A percentile compares a stretch with the other conserved stretches of the same genome.
phyloP scores from a whole-genome alignment of 1,140 invertebrate genomes.

The Trypoxylus dichotomus region DNA sequence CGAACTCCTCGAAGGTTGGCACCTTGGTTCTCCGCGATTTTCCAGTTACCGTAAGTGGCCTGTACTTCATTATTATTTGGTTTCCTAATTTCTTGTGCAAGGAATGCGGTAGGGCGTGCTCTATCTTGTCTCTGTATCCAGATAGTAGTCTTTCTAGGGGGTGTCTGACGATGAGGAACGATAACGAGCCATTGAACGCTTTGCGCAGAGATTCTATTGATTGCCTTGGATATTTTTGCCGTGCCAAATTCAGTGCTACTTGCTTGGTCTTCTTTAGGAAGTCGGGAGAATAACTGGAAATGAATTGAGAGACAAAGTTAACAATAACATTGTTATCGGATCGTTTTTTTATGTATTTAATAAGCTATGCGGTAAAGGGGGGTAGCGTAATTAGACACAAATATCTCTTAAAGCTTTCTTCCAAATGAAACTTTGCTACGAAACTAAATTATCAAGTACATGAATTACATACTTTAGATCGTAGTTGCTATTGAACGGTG shows the following conservation, averaged over 20 bases:
- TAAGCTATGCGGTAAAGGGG: too few relatives aligned
- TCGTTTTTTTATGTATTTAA: neutral
- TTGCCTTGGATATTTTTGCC: constrained; percentile 76
- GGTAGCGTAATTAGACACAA: too few relatives aligned
- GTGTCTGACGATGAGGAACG: constrained; percentile 86
- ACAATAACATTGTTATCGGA: too few relatives aligned
- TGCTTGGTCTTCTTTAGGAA: constrained; percentile 75
- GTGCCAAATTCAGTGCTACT: constrained; percentile 74
- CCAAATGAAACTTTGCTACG: too few relatives aligned
- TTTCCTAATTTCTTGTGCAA: constrained; percentile 78
- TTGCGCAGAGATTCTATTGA: constrained; percentile 65
- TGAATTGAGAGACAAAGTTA: neutral
- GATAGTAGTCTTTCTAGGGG: constrained; percentile 87
- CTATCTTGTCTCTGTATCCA: constrained; percentile 87
- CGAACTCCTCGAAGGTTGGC: constrained; percentile 77
- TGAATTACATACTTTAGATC: too few relatives aligned
- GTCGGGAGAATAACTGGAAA: constrained; percentile 64
- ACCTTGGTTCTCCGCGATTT: constrained; percentile 57
- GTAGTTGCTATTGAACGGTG: too few relatives aligned
- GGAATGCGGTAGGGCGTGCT: constrained; percentile 77
- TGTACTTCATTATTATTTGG: constrained; percentile 73
- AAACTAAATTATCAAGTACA: too few relatives aligned
- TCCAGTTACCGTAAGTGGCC: constrained; percentile 46
- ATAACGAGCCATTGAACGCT: constrained; percentile 66
- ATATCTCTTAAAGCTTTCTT: too few relatives aligned